phyloP scores from a whole-genome alignment of 2,113 vertebrate genomes.

The Trinectes maculatus region DNA sequence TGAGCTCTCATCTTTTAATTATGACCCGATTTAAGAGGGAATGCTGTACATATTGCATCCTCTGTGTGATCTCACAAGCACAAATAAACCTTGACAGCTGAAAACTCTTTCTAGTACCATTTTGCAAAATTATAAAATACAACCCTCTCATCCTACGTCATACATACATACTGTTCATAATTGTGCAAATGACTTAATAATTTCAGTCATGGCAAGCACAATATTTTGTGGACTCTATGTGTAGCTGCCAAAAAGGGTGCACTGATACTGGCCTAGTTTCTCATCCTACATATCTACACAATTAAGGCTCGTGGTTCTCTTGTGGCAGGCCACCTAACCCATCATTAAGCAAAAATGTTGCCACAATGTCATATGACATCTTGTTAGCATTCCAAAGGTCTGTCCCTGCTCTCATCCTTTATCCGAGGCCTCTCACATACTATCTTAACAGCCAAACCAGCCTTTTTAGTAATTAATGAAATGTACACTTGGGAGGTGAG shows the following conservation, averaged over 20 bases:
- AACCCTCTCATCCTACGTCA: slow-evolving; percentile 25
- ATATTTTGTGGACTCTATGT: slow-evolving; percentile 67
- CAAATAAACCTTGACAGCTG: slow-evolving; percentile 43
- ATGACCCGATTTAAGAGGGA: slow-evolving; percentile 51
- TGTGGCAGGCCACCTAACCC: slow-evolving; percentile 76
- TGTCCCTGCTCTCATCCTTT: slow-evolving; percentile 52
- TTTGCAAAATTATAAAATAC: slow-evolving; percentile 41
- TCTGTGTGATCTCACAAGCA: slow-evolving; percentile 30
- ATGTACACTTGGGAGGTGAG: slow-evolving; percentile 78
- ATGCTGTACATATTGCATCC: slow-evolving; percentile 18
- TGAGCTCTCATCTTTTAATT: slow-evolving; percentile 71
- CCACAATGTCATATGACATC: slow-evolving; percentile 67
- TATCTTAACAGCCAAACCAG: slow-evolving; percentile 62
- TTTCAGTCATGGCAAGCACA: slow-evolving; percentile 51
- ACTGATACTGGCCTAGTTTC: slow-evolving; percentile 69
- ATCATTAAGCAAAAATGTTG: slow-evolving; percentile 69
- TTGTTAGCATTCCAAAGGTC: slow-evolving; percentile 81
- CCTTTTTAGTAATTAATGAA: slow-evolving; percentile 80
- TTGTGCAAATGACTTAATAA: slow-evolving; percentile 60
- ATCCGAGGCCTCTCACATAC: slow-evolving; percentile 56
- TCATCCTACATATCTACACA: slow-evolving; percentile 71
- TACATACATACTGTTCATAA: slow-evolving; percentile 58
- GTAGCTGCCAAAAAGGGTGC: slow-evolving; percentile 64
- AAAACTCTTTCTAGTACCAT: background rate
- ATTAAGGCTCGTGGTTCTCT: slow-evolving; percentile 67